Conservation (phyloP, 2,113 vertebrate genomes). For the Toxotes jaculatrix region DNA sequence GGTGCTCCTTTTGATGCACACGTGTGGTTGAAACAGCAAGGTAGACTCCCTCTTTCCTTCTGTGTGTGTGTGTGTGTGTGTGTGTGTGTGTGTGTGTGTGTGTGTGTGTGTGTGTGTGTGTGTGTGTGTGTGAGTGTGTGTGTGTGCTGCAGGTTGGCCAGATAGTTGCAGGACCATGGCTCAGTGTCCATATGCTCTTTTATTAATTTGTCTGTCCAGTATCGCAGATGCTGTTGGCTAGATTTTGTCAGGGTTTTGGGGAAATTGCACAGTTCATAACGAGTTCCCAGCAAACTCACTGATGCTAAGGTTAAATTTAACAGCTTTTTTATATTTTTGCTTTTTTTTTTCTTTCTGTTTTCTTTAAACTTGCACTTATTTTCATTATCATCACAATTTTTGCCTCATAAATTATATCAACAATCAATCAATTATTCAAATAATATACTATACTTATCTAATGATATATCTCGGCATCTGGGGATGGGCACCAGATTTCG, state of each 20-base stretch:
- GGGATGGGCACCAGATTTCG: too few species aligned
- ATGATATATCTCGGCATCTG: too few species aligned
- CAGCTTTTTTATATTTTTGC: not conserved
- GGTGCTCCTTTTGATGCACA: not conserved
- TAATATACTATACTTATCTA: not conserved
- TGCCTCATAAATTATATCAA: not conserved
- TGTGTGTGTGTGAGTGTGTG: too few species aligned
- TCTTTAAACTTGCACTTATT: too few species aligned
- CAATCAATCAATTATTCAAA: not conserved
- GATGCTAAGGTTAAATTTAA: not conserved
- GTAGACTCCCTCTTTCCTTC: not conserved
- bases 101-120: not conserved
- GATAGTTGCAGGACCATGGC: not conserved
- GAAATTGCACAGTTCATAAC: not conserved
- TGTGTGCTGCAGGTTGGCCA: not conserved
- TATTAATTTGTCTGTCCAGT: not conserved
- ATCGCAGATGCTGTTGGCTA: not conserved
- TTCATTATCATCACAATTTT: not conserved
- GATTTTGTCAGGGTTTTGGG: not conserved
- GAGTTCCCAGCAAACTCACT: not conserved
- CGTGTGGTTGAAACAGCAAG: not conserved
- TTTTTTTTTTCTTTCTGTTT: not conserved
- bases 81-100: not conserved
- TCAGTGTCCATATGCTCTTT: slow-evolving; percentile 4
- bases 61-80: not conserved